These are phyloP conservation scores for Cichlasoma orientale DNA, from an alignment of 2,797 vertebrate genomes.

Conservation along the genomic window DNA sequence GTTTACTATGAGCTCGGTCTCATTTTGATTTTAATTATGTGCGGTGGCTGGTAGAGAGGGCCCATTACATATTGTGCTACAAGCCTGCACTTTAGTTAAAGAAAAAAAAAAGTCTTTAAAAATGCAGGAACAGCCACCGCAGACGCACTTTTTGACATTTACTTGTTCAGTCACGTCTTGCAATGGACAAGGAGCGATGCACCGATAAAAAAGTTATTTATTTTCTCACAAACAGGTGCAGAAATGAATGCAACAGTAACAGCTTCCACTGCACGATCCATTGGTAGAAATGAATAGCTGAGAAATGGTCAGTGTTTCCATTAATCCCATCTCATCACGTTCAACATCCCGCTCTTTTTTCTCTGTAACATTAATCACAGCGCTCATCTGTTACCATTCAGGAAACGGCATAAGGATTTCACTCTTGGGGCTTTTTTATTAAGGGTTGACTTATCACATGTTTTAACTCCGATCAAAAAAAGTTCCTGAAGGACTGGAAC, in stretches of 20 bases:
- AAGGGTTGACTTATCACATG: conserved; percentile 47
- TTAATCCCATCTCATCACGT: conserved; percentile 38
- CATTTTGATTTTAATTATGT: conserved; percentile 30
- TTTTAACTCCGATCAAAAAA: conserved; percentile 40
- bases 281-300: conserved; percentile 39
- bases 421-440: conserved; percentile 24
- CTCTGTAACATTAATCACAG: conserved; percentile 33
- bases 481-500: conserved; percentile 37
- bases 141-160: background rate
- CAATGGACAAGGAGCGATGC: background rate
- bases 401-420: conserved; percentile 34
- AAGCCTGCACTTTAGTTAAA: conserved; percentile 7
- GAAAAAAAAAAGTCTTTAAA: background rate
- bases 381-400: conserved; percentile 60
- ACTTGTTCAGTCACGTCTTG: background rate
- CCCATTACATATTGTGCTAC: conserved; percentile 12
- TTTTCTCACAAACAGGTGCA: conserved; percentile 34
- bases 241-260: conserved; percentile 25
- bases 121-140: background rate
- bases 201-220: background rate
- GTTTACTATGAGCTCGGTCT: conserved; percentile 40
- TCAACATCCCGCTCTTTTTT: conserved; percentile 28
- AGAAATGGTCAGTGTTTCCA: conserved; percentile 59
- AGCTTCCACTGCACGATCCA: conserved; percentile 48
- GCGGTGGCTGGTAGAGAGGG: conserved; percentile 8